Evolutionary conservation across 2,797 vertebrate species (phyloP).

Genomic region (Margarornis squamiger): DNA sequence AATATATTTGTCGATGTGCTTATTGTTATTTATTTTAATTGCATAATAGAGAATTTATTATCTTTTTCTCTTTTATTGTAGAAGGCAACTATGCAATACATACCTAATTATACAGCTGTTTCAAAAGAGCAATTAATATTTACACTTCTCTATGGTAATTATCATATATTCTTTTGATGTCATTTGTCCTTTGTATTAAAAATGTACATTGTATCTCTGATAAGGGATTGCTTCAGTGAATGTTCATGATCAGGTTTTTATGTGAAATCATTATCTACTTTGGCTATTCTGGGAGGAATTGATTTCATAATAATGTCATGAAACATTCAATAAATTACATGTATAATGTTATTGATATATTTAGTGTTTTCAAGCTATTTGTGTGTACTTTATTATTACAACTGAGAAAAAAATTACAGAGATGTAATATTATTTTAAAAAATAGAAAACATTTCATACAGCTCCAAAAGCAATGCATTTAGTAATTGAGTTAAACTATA

Average conservation of each 20-base stretch:
- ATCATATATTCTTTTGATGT: not conserved
- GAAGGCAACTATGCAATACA: not conserved
- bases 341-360: not conserved
- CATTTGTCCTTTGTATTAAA: not conserved
- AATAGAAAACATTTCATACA: not conserved
- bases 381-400: not conserved
- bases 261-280: not conserved
- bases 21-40: not conserved
- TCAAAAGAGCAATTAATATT: not conserved
- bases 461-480: not conserved
- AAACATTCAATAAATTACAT: not conserved
- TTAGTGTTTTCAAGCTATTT: constrained; percentile 1
- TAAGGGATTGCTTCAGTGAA: not conserved
- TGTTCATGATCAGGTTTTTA: not conserved
- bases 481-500: not conserved
- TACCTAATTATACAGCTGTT: not conserved
- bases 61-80: not conserved
- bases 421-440: not conserved
- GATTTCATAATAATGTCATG: not conserved
- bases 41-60: not conserved
- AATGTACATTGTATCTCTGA: not conserved
- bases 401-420: not conserved
- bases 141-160: not conserved
- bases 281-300: not conserved
- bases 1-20: not conserved